Percentiles rank a stretch among this genome's conserved stretches.
These are phyloP conservation scores for Lasioglossum vierecki DNA, from an alignment of 2,888 invertebrate genomes.

Conservation along the genomic window DNA sequence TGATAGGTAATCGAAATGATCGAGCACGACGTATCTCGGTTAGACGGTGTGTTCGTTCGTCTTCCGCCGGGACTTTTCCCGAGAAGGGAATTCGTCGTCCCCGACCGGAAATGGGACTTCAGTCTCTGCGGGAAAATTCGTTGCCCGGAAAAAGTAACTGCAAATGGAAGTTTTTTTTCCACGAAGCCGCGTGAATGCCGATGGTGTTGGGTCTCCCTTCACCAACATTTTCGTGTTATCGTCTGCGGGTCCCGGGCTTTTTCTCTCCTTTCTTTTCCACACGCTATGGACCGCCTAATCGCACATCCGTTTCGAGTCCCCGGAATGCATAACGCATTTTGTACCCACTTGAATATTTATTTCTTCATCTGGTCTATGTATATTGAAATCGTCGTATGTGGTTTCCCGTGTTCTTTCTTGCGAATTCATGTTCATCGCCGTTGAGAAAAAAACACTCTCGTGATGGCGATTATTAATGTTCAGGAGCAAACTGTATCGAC, in stretches of 20 bases:
- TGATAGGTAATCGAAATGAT: slow-evolving; percentile 38
- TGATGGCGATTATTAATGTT: not conserved
- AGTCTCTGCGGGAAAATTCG: slow-evolving; percentile 21
- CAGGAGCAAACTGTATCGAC: not conserved
- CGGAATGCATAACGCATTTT: not conserved
- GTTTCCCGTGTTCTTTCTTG: not conserved
- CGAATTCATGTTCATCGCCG: not conserved
- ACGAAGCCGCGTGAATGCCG: not conserved
- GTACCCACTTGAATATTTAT: not conserved
- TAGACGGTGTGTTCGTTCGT: not conserved
- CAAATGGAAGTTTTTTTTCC: slow-evolving; percentile 42
- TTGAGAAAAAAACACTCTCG: not conserved
- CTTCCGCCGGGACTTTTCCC: slow-evolving; percentile 4
- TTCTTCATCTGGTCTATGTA: too few relatives aligned
- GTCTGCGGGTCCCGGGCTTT: not conserved
- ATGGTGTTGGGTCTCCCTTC: slow-evolving; percentile 2
- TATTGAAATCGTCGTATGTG: not conserved
- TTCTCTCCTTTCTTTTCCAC: not conserved
- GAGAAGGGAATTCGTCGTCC: slow-evolving; percentile 1
- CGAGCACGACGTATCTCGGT: slow-evolving; percentile 12
- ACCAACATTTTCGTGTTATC: slow-evolving; percentile 37
- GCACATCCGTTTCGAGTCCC: not conserved
- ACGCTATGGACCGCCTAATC: not conserved
- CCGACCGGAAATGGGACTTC: slow-evolving; percentile 15
- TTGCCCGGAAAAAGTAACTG: slow-evolving; percentile 37